Percentiles rank a stretch among this genome's conserved stretches.
Conservation (phyloP, 2,797 vertebrate genomes). For the Clarias fuscus region DNA sequence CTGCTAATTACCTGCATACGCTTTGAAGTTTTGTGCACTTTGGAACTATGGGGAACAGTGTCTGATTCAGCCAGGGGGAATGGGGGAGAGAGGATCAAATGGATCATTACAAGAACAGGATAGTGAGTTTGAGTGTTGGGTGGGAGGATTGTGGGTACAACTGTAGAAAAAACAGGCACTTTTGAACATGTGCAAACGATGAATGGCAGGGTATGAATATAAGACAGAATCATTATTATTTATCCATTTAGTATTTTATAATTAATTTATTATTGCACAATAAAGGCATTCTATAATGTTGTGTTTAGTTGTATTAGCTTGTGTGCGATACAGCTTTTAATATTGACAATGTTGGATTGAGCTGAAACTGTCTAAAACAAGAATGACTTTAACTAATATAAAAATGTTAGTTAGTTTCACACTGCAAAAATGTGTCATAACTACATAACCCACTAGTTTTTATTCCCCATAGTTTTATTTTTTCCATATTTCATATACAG, state of each 20-base stretch:
- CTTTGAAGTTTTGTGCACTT: conserved; percentile 87
- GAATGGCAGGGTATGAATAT: neutral
- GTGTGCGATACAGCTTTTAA: conserved; percentile 1
- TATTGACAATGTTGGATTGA: neutral
- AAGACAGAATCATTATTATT: neutral
- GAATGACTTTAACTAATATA: neutral
- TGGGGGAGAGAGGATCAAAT: conserved; percentile 80
- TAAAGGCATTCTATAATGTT: neutral
- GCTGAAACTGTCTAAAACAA: neutral
- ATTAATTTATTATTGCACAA: neutral
- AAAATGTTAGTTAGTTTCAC: neutral
- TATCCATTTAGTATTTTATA: too few species aligned
- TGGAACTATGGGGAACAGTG: conserved; percentile 66
- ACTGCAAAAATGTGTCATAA: neutral
- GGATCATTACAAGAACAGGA: conserved; percentile 63
- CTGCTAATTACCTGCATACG: conserved; percentile 88
- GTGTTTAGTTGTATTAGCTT: neutral
- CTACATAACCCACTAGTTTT: neutral
- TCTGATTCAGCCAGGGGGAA: conserved; percentile 80
- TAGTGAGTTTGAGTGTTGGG: conserved; percentile 63
- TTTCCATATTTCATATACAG: neutral
- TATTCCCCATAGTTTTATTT: neutral
- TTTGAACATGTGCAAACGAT: neutral
- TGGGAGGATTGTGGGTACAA: conserved; percentile 1
- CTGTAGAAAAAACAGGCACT: neutral